A percentile compares a stretch with the other conserved stretches of the same genome.
Conservation (phyloP, 2,113 vertebrate species). For the Peromyscus polionotus region DNA sequence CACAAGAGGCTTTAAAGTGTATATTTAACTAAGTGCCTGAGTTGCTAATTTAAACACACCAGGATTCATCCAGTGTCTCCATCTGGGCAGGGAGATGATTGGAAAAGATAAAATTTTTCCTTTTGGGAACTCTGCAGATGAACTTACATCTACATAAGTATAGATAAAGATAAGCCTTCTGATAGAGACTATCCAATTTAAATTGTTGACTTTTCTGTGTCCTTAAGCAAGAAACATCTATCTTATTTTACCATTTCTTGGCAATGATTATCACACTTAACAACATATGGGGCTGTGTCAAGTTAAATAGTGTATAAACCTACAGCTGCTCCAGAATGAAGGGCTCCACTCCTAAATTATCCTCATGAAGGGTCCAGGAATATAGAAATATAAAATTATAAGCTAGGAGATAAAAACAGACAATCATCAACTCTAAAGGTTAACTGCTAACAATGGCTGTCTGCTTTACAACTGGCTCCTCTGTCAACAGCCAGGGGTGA, state of each 20-base stretch:
- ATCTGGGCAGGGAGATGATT: not conserved
- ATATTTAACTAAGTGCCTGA: not conserved
- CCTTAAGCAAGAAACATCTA: conserved; percentile 15
- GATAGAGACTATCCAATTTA: not conserved
- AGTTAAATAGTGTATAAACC: not conserved
- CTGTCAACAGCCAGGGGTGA: no score
- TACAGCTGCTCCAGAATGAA: not conserved
- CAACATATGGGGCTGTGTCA: not conserved
- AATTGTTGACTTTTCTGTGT: not conserved
- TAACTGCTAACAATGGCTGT: no score
- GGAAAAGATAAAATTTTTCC: not conserved
- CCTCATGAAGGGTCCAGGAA: not conserved
- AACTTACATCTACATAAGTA: not conserved
- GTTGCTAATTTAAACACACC: conserved; percentile 4
- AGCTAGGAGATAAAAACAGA: no score
- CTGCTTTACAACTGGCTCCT: no score
- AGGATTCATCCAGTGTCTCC: not conserved
- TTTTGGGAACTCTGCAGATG: not conserved
- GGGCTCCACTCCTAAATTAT: not conserved
- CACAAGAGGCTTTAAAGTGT: not conserved
- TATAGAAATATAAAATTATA: no score
- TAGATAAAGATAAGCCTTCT: not conserved
- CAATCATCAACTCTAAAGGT: no score
- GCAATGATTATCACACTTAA: not conserved
- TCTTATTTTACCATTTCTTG: not conserved